phyloP scores from a whole-genome alignment of 2,888 invertebrate species.

The Rambutsinella grinnellia region DNA sequence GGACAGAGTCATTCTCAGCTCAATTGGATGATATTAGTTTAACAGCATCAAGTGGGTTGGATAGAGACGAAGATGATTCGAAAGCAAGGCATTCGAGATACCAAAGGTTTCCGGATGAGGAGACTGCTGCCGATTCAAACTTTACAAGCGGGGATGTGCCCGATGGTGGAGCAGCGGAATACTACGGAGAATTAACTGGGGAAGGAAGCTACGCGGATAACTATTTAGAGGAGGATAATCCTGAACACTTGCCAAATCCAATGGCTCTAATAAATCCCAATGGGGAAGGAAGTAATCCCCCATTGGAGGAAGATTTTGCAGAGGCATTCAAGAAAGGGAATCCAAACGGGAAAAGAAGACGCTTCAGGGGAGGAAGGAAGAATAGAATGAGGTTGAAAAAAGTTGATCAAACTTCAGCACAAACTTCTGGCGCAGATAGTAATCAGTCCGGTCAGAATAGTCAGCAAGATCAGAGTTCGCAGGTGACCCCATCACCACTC shows the following conservation, averaged over 20 bases:
- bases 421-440: no score
- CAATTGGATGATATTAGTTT: no score
- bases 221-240: constrained; percentile 47
- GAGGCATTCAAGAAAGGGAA: constrained; percentile 62
- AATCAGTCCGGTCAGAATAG: no score
- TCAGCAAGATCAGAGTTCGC: not conserved
- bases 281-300: constrained; percentile 60
- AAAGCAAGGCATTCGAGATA: constrained; percentile 21
- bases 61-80: no score
- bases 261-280: constrained; percentile 60
- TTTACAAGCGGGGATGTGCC: no score
- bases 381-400: constrained; percentile 57
- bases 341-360: constrained; percentile 46
- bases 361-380: constrained; percentile 47
- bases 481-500: not conserved
- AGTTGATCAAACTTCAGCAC: constrained; percentile 32
- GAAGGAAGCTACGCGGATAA: constrained; percentile 27
- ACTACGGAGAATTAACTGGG: constrained; percentile 14
- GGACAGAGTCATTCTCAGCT: no score
- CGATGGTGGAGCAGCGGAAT: constrained; percentile 34
- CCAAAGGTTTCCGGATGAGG: constrained; percentile 15
- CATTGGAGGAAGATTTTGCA: constrained; percentile 63
- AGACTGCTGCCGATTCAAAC: no score
- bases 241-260: constrained; percentile 61
- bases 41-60: no score